Percentiles rank a stretch among this genome's conserved stretches.
These are phyloP conservation scores for Porites lobata DNA, from an alignment of 92 coral and sea anemone species.

Conservation along the genomic window DNA sequence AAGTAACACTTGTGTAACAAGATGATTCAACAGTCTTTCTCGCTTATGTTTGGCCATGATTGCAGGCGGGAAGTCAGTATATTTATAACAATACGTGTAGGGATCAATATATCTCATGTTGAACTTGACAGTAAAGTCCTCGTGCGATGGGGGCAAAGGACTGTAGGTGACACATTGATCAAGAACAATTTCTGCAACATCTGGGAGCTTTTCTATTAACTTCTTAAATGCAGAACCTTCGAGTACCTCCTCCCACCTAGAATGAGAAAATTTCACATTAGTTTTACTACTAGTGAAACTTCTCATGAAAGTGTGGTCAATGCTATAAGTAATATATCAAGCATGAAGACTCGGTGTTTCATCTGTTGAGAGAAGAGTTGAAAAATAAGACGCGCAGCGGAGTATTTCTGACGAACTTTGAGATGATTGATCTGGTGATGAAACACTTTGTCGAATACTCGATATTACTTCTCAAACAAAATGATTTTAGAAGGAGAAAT, in stretches of 20 bases:
- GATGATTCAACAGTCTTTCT: slow-evolving; percentile 83
- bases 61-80: slow-evolving; percentile 50
- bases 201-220: slow-evolving; percentile 79
- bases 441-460: too few relatives aligned
- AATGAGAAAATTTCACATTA: too few relatives aligned
- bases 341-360: too few relatives aligned
- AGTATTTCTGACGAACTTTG: too few relatives aligned
- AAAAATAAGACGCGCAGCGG: too few relatives aligned
- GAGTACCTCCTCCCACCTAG: slow-evolving; percentile 50
- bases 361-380: too few relatives aligned
- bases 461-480: too few relatives aligned
- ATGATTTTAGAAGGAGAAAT: too few relatives aligned
- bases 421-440: too few relatives aligned
- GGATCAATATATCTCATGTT: slow-evolving; percentile 86
- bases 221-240: slow-evolving; percentile 36
- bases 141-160: slow-evolving; percentile 65
- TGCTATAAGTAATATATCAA: too few relatives aligned
- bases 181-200: slow-evolving; percentile 77
- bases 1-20: slow-evolving; percentile 73
- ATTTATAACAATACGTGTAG: slow-evolving; percentile 41
- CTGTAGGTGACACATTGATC: slow-evolving; percentile 82
- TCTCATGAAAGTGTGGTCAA: too few relatives aligned
- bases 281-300: not conserved
- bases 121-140: slow-evolving; percentile 72
- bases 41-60: slow-evolving; percentile 76